A percentile compares a stretch with the other conserved stretches of the same genome.
Evolutionary conservation across 2,113 vertebrate genomes (phyloP).

Genomic region (Vidua macroura): DNA sequence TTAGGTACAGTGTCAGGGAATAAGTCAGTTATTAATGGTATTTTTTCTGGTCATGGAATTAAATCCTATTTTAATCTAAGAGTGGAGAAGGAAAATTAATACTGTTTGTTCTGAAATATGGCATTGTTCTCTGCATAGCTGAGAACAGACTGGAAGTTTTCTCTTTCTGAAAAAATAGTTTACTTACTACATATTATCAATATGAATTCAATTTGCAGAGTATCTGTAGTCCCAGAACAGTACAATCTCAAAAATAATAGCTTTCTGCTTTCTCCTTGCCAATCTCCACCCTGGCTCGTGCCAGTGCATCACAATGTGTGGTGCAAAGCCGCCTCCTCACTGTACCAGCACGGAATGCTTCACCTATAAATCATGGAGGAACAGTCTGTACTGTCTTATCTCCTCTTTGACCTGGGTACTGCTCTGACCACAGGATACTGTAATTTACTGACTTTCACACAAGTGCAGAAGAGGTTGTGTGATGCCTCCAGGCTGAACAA

Average conservation of each 20-base stretch:
- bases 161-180: slow-evolving; percentile 27
- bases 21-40: slow-evolving; percentile 1
- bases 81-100: not conserved
- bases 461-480: not conserved
- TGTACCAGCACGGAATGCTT: not conserved
- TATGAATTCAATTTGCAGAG: slow-evolving; percentile 42
- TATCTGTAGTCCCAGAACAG: slow-evolving; percentile 10
- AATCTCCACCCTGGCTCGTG: not conserved
- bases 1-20: not conserved
- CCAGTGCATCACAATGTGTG: not conserved
- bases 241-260: slow-evolving; percentile 35
- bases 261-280: slow-evolving; percentile 34
- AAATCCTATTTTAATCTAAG: slow-evolving; percentile 28
- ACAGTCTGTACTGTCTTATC: not conserved
- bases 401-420: not conserved
- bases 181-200: slow-evolving; percentile 31
- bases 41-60: slow-evolving; percentile 6
- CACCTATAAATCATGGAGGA: not conserved
- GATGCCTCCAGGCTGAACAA: not conserved
- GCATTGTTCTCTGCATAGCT: not conserved
- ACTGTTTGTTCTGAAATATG: slow-evolving; percentile 11
- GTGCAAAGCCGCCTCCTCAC: not conserved
- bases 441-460: not conserved
- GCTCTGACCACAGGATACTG: not conserved
- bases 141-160: slow-evolving; percentile 30